Evolutionary conservation across 2,888 invertebrate genomes (phyloP), one percentile per base, ranked within the genome.

Genomic region (Blastobasis lacticolella): DNA sequence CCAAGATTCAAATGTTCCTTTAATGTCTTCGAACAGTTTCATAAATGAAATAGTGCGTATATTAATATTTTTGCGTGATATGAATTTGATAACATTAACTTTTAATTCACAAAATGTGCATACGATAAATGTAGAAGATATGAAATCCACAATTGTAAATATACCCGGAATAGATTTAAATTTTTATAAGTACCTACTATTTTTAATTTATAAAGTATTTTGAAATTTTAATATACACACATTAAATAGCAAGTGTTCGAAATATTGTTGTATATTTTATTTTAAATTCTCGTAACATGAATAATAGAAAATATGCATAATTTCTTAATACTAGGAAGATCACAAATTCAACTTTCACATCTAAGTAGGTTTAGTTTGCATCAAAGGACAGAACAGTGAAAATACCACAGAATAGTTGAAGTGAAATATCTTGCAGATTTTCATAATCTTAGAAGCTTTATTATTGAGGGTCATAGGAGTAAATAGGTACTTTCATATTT

Each of bases 291-390:
- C 69, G 55, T 68, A 78, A 79, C 76, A 77, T 62, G 71, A 73
- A 74, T 81, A 79, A 79, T 84, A 82, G 81, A 86, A 87, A 87
- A 86, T 86, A 85, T 84, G 73, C 80, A 79, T 87, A 82, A 80
- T 82, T 85, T 81, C 81, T 85, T 86, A 84, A 46, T 61, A 69
- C 71, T 84, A 84, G 75, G 71, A 75, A 67, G 75, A 82, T 86
- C 82, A 86, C 81, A 85, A 81, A 82, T 73, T 76, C 62, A 76
- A 85, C 76, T 78, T 71, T 73, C 79, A 81, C 73, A 69, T 62
- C 59, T 62, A 64, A 42, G 62, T 44, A 50, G 43, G 23, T 47
- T 10, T 23, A 23, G 1, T 23, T 49, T 49, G 50, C 53, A 38
- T 57, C 45, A 48, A 57, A 62, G 60, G 58, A 62, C 60, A 62